Evolutionary conservation across 2,888 invertebrate species (phyloP).

Genomic region (Drosophila flavopinicola): DNA sequence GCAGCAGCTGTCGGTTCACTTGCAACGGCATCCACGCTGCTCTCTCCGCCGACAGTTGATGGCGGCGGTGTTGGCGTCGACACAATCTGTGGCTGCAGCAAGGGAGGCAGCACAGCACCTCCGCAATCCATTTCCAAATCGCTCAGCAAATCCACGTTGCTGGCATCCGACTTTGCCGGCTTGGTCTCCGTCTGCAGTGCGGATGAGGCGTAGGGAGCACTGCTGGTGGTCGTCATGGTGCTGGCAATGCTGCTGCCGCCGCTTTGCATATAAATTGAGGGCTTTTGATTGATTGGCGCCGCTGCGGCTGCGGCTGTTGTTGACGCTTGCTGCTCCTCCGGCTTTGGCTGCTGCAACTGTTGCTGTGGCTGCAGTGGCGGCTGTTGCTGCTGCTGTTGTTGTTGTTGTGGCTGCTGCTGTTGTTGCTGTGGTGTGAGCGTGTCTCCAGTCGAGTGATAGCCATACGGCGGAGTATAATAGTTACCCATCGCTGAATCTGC

Average conservation of each 20-base stretch:
- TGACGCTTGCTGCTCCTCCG: background rate
- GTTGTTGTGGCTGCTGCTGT: slow-evolving; percentile 26
- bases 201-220: slow-evolving; percentile 71
- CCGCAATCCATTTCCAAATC: slow-evolving; percentile 92
- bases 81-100: slow-evolving; percentile 79
- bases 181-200: slow-evolving; percentile 28
- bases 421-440: slow-evolving; percentile 18
- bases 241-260: slow-evolving; percentile 77
- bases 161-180: slow-evolving; percentile 10
- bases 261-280: slow-evolving; percentile 83
- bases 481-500: slow-evolving; percentile 30
- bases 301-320: slow-evolving; percentile 4
- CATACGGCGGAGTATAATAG: slow-evolving; percentile 82
- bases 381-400: slow-evolving; percentile 24
- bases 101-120: slow-evolving; percentile 65
- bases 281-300: slow-evolving; percentile 30
- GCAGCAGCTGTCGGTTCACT: slow-evolving; percentile 8
- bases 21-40: slow-evolving; percentile 2
- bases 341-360: background rate
- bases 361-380: slow-evolving; percentile 6
- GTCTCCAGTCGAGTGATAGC: slow-evolving; percentile 76
- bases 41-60: slow-evolving; percentile 23
- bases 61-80: slow-evolving; percentile 62
- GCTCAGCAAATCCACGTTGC: slow-evolving; percentile 89
- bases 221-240: slow-evolving; percentile 83